phyloP scores from a whole-genome alignment of 2,113 vertebrate genomes.

The Stictonetta naevosa region DNA sequence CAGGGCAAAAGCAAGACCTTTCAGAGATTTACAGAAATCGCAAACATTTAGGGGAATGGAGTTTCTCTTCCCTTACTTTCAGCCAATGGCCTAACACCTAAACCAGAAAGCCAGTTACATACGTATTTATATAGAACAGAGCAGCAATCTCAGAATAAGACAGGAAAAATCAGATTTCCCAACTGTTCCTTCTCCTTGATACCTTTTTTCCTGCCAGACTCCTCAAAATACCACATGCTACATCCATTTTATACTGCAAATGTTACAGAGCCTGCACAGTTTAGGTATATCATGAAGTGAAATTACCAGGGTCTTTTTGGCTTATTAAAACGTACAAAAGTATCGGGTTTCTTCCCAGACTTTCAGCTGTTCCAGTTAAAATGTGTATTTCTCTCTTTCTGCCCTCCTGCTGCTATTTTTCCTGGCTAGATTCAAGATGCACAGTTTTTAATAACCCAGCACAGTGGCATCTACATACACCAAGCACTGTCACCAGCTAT shows the following conservation, averaged over 20 bases:
- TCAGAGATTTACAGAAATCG: background rate
- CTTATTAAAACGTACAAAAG: background rate
- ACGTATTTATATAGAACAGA: background rate
- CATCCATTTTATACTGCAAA: background rate
- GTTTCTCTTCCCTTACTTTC: background rate
- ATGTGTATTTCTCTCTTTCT: background rate
- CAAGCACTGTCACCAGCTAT: background rate
- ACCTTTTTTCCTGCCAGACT: slow-evolving; percentile 25
- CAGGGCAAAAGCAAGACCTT: background rate
- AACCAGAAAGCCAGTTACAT: background rate
- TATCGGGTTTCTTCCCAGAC: background rate
- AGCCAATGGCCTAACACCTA: background rate
- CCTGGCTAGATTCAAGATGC: background rate
- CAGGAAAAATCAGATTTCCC: slow-evolving; percentile 28
- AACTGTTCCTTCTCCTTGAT: slow-evolving; percentile 11
- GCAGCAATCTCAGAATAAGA: background rate
- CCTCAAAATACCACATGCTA: background rate
- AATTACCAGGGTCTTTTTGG: background rate
- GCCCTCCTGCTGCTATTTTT: background rate
- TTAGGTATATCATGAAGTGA: accelerated
- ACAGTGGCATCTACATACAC: accelerated
- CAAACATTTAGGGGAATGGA: background rate
- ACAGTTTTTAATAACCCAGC: background rate
- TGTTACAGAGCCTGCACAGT: background rate
- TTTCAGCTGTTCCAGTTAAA: background rate